Base-by-base conservation (phyloP, 2,113 vertebrate species). In the Aspiorhynchus laticeps region DNA sequence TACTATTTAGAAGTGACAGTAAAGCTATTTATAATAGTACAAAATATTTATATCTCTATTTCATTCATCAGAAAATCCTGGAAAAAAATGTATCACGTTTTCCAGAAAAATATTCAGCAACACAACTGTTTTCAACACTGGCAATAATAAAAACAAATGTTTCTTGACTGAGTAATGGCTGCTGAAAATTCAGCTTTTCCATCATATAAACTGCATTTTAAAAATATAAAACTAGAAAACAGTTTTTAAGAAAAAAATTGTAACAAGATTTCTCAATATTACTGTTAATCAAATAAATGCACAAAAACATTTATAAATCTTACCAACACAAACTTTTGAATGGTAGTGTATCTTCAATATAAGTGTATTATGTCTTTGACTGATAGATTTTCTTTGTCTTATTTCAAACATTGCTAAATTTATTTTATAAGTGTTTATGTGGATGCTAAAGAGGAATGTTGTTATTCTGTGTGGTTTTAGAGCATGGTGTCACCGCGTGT, bases 401-500 rank as follows among this genome's bases (percentile, higher is more conserved):
- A 53, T 53, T 19, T 53, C 51, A 53, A 53, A 53, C 17, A 53
- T 19, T 7, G 17, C 11, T n/a, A 43, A 2, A 41, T 43, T 10
- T 41, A 9, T 74, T 41, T n/a, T 41, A 9, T 24, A n/a, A 43
- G n/a, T 67, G 41, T 31, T 46, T 46, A 19, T 46, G 8, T 65
- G 31, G n/a, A 82, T 28, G 38, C 7, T 67, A 82, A 41, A 82
- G 19, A 26, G 2, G 17, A 67, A 31, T 26, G 36, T 31, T 17
- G 8, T 67, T 14, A 53, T 69, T 38, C n/a, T 83, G 33, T 53
- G 26, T 63, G 28, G 65, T 7, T 28, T 31, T 10, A 69, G 65
- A 38, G 81, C 85, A 76, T 14, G 9, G 85, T 83, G 79, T 80
- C n/a, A 9, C 28, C 4, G 41, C 33, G 19, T 61, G 73, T 75